Conservation (phyloP, 2,797 vertebrate species). For the Muscicapa comitata region DNA sequence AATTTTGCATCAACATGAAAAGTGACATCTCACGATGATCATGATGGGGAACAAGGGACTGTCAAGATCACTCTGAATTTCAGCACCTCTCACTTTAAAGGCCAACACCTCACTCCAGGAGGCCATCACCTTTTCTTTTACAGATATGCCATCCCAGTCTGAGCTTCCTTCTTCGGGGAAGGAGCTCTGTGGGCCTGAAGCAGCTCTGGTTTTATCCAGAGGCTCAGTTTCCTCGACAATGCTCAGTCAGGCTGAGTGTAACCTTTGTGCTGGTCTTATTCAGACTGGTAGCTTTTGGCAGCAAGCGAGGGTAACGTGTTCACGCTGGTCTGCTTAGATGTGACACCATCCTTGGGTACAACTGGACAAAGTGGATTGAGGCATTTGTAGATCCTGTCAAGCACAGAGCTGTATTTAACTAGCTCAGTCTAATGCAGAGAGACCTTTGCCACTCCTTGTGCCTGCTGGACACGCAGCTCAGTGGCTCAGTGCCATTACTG, state of each 20-base stretch:
- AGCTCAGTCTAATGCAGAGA: slow-evolving; percentile 16
- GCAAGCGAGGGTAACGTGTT: rapidly evolving
- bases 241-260: not conserved
- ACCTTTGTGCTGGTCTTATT: not conserved
- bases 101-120: not conserved
- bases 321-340: not conserved
- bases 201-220: not conserved
- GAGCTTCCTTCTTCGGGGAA: not conserved
- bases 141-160: rapidly evolving
- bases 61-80: not conserved
- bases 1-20: not conserved
- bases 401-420: slow-evolving; percentile 26
- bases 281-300: not conserved
- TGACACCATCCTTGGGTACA: not conserved
- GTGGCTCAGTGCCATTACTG: not conserved
- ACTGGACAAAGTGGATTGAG: not conserved
- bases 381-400: not conserved
- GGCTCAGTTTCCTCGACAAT: not conserved
- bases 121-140: not conserved
- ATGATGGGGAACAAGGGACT: not conserved
- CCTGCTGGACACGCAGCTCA: not conserved
- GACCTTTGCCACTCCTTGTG: not conserved
- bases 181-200: rapidly evolving
- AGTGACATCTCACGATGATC: not conserved
- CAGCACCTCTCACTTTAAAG: not conserved